Evolutionary conservation across 2,888 invertebrate species (phyloP).

Genomic region (Pammene aurita): DNA sequence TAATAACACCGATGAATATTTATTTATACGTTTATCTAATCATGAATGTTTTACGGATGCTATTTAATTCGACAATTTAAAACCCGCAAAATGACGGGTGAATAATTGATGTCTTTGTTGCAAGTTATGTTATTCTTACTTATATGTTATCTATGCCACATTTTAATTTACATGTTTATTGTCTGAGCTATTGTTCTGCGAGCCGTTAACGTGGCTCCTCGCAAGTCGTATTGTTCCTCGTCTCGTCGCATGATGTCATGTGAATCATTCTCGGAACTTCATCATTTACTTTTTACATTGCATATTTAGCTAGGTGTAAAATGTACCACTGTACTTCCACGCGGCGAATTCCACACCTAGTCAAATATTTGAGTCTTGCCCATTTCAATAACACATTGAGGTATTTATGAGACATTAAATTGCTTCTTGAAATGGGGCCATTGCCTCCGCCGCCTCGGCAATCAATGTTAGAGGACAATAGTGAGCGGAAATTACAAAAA

Average conservation of each 20-base stretch:
- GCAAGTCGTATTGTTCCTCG: conserved; percentile 56
- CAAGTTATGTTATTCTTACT: conserved; percentile 24
- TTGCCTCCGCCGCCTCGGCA: conserved; percentile 55
- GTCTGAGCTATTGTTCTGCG: conserved; percentile 61
- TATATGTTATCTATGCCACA: conserved; percentile 50
- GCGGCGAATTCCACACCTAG: conserved; percentile 55
- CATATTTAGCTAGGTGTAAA: conserved; percentile 47
- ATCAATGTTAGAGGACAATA: conserved; percentile 54
- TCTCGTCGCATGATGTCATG: conserved; percentile 64
- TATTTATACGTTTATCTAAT: conserved; percentile 14
- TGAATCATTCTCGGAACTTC: conserved; percentile 57
- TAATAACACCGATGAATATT: conserved; percentile 14
- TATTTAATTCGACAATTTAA: conserved; percentile 14
- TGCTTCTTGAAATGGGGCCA: conserved; percentile 54
- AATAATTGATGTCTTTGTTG: conserved; percentile 27
- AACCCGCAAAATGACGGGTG: conserved; percentile 16
- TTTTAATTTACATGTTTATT: conserved; percentile 62
- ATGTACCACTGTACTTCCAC: conserved; percentile 52
- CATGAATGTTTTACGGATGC: conserved; percentile 16
- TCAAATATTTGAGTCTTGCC: conserved; percentile 61
- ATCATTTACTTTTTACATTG: conserved; percentile 54
- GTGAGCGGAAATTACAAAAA: conserved; percentile 59
- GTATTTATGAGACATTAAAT: conserved; percentile 35
- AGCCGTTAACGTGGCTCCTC: conserved; percentile 62
- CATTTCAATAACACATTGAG: conserved; percentile 44